Base-by-base conservation (phyloP, 1,140 invertebrate genomes). In the Scaptomyza pallida region DNA sequence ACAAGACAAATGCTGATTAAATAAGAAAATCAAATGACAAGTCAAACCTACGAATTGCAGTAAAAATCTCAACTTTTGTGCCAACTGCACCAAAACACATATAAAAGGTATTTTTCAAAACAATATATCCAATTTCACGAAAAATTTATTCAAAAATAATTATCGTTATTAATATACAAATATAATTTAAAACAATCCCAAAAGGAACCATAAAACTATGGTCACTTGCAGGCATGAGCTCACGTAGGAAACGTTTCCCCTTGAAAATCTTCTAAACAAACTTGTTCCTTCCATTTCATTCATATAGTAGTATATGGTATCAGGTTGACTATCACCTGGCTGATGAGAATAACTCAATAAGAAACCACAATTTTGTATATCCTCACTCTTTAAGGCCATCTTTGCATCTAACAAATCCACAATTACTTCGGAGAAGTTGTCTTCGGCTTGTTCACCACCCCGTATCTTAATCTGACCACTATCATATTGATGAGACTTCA, bases 181-280 rank as follows among this genome's bases (percentile, higher is more conserved):
- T n/a, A 30, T 30, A 30, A 30, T 9, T 30, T 30, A 30, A 30
- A 30, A 2, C 8, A 8, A 8, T 30, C 2, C 0, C 6, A 9
- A 30, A 30, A 30, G 0, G 5, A 5, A 26, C 23, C 26, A 30
- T 6, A 30, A 8, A 10, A n/a, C 12, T n/a, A n/a, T n/a, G 12
- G 2, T 12, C 12, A n/a, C n/a, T 9, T 16, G 2, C 1, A 41
- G 0, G 2, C 2, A 5, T 2, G 9, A 6, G 8, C n/a, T 3
- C 5, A 16, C n/a, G 6, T 15, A 15, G 26, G 8, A 30, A 30
- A 5, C n/a, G 6, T 9, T 33, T 10, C 12, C 55, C 9, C 16
- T 61, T 45, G 52, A 74, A 19, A 79, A 78, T 1, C 47, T 40
- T 17, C 71, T 37, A 17, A 80, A 75, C 72, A 56, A 75, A 16